phyloP scores from a whole-genome alignment of 2,113 vertebrate genomes.

The Indri indri region DNA sequence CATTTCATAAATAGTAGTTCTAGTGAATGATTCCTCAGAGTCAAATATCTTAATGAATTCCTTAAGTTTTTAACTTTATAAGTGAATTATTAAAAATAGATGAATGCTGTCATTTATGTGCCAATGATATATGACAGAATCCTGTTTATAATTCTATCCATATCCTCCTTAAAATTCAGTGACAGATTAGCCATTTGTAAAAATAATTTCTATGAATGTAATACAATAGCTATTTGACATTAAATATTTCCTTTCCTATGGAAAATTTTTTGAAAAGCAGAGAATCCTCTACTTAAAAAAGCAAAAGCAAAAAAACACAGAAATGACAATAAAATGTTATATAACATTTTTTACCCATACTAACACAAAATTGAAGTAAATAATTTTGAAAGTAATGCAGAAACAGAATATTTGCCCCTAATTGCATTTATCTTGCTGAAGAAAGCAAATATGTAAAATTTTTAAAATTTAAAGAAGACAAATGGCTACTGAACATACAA shows the following conservation, averaged over 20 bases:
- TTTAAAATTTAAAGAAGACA: background rate
- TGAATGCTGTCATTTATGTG: background rate
- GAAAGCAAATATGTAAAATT: background rate
- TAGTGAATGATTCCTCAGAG: background rate
- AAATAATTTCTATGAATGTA: background rate
- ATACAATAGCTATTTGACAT: background rate
- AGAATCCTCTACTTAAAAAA: background rate
- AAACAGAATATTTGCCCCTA: background rate
- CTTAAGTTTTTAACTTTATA: background rate
- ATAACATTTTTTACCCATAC: background rate
- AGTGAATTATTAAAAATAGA: background rate
- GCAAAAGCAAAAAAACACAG: background rate
- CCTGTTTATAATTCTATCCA: background rate
- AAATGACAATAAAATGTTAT: background rate
- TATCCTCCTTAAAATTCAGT: background rate
- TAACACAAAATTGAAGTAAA: background rate
- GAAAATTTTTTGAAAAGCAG: background rate
- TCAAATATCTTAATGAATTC: background rate
- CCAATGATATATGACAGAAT: background rate
- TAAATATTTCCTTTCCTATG: background rate
- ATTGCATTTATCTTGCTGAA: background rate
- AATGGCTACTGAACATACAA: background rate
- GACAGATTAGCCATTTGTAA: background rate
- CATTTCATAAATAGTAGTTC: background rate
- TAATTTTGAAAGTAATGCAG: background rate